These are phyloP conservation scores for Gastracanthus pulcherrimus DNA, from an alignment of 2,888 invertebrate genomes.

Conservation along the genomic window DNA sequence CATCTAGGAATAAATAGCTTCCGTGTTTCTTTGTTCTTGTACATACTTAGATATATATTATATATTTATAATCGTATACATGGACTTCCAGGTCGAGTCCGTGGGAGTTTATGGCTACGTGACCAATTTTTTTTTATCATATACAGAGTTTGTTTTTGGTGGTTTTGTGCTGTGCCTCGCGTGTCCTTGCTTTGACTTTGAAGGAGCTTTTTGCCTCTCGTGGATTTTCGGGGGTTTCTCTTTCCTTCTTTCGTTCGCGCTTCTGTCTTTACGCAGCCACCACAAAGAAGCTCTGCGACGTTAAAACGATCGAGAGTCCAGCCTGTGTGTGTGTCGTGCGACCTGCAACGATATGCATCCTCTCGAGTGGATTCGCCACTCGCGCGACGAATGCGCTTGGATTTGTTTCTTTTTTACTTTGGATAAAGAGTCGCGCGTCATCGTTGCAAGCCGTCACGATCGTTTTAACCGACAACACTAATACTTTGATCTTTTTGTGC, in stretches of 20 bases:
- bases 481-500: constrained; percentile 71
- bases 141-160: constrained; percentile 45
- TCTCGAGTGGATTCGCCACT: too few relatives aligned
- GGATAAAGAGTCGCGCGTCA: too few relatives aligned
- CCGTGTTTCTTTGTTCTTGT: constrained; percentile 6
- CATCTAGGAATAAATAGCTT: constrained; percentile 20
- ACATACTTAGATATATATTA: not conserved
- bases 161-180: not conserved
- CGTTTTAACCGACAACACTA: constrained; percentile 64
- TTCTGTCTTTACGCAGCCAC: too few relatives aligned
- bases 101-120: not conserved
- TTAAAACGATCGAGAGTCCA: constrained; percentile 16
- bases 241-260: too few relatives aligned
- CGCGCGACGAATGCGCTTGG: too few relatives aligned
- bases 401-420: too few relatives aligned
- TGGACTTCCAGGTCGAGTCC: not conserved
- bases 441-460: constrained; percentile 60
- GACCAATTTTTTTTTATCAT: constrained; percentile 11
- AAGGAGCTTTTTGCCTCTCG: not conserved
- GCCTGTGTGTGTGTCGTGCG: constrained; percentile 14
- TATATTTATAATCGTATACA: not conserved
- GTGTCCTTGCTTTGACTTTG: not conserved
- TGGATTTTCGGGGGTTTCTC: not conserved
- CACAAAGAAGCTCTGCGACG: constrained; percentile 42
- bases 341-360: constrained; percentile 32